Evolutionary conservation across 2,797 vertebrate species (phyloP), one percentile per base, ranked within the genome.

Genomic region (Gymnothorax reevesii): DNA sequence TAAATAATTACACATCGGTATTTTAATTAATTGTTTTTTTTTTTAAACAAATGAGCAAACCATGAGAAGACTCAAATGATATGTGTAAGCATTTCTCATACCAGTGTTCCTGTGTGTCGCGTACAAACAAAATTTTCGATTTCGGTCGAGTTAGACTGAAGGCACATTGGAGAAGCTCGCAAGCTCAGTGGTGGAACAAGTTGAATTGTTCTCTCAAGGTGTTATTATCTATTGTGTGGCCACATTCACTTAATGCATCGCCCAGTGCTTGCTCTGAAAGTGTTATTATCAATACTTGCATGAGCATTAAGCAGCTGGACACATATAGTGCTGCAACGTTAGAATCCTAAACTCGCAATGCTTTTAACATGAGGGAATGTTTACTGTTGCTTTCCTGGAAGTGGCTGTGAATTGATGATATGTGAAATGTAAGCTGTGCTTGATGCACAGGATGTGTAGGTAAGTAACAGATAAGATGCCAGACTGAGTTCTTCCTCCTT

Each of bases 261-360:
- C 73, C 13, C 49, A 49, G 33, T 49, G 27, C 13, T 42, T 77
- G 33, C 15, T 25, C 10, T 25, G 69, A 27, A 71, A 33, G 69
- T 27, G 5, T 77, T 13, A 77, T 52, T 52, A 20, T 77, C 73
- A 52, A 6, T 77, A 49, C 13, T 33, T 5, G 42, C 1, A 33
- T 42, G 33, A 15, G 12, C 20, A 17, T 13, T 77, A 49, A 17
- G 33, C 64, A 52, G 20, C 33, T 15, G 5, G 20, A 12, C 33
- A 17, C 55, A 85, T 59, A 49, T 20, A 60, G 42, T 85, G 71
- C 27, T 42, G 33, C 33, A 42, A 79, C 57, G 84, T 75, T 73
- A 42, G 60, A 77, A 77, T 77, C 49, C 84, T 12, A 57, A 27
- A 77, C 10, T 8, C 15, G 42, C 55, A 71, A 20, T 59, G 69